A percentile compares a stretch with the other conserved stretches of the same genome.
Evolutionary conservation across 2,113 vertebrate genomes (phyloP).

Genomic region (Camelus dromedarius): DNA sequence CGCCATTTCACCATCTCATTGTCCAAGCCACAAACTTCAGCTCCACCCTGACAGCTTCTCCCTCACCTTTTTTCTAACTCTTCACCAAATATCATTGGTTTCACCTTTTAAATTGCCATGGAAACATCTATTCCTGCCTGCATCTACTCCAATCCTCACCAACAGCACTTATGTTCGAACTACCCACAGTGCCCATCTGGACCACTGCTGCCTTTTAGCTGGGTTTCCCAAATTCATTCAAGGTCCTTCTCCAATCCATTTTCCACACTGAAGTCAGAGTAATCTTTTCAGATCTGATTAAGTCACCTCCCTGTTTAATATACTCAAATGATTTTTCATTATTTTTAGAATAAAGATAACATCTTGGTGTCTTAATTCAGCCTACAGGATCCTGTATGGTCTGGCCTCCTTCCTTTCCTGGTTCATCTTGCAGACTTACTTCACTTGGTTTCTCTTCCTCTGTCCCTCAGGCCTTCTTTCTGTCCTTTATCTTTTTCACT

Average conservation of each 20-base stretch:
- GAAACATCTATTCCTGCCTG: background rate
- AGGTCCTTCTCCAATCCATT: background rate
- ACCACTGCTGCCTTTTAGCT: background rate
- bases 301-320: background rate
- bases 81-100: background rate
- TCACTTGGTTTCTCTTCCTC: background rate
- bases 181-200: background rate
- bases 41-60: background rate
- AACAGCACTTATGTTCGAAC: background rate
- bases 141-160: background rate
- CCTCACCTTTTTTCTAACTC: background rate
- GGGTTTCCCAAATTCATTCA: background rate
- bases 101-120: background rate
- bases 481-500: background rate
- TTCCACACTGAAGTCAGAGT: background rate
- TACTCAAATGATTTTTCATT: background rate
- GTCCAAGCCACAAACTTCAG: background rate
- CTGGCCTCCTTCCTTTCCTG: background rate
- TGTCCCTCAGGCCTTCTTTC: background rate
- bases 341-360: background rate
- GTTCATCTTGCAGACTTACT: background rate
- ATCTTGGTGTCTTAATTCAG: background rate
- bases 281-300: slow-evolving; percentile 7
- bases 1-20: background rate
- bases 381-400: too few species aligned